Evolutionary conservation across 2,113 vertebrate species (phyloP), one percentile per base, ranked within the genome.

Genomic region (Entomyzon cyanotis): DNA sequence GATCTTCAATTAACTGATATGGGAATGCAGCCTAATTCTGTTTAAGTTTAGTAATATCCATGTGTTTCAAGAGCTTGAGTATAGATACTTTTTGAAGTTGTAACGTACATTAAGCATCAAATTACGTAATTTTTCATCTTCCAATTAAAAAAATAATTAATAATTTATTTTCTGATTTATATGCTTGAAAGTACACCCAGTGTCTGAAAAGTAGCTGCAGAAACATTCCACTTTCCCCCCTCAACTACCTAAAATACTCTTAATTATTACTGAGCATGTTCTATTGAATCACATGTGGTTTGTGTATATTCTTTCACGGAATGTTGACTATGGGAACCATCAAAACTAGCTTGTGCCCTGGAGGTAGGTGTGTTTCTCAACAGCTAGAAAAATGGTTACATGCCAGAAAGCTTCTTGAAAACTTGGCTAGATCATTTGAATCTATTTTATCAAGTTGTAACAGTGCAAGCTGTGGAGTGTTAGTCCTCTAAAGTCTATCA

Each of bases 361-460:
- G 73, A 93, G 87, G 65, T 90, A 96, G 73, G 50, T 79, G 10
- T 87, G 41, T 69, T 92, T 96, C 65, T 92, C 63, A 79, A 35
- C 39, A 93, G 94, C 90, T 87, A 49, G 53, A 77, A 80, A 67
- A 92, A 87, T 56, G 37, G 50, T 89, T 92, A 22, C 16, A 27
- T 93, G 70, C 55, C 79, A 90, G 58, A 88, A 91, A 71, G 78
- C 35, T 76, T 75, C 39, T 53, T 88, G 59, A 59, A 90, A 84
- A 68, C 50, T 78, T 97, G 87, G 49, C 77, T 92, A 35, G 73
- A 94, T 70, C 31, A 82, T 94, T 89, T 90, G 39, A 62, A 80
- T 83, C 77, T 92, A 31, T 90, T 92, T 86, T 94, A 59, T 82
- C 37, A 52, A 76, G n/a, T 56, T 87, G 80, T 49, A 91, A 37